Base-by-base conservation (phyloP, 2,888 invertebrate species). In the Argyresthia goedartella region DNA sequence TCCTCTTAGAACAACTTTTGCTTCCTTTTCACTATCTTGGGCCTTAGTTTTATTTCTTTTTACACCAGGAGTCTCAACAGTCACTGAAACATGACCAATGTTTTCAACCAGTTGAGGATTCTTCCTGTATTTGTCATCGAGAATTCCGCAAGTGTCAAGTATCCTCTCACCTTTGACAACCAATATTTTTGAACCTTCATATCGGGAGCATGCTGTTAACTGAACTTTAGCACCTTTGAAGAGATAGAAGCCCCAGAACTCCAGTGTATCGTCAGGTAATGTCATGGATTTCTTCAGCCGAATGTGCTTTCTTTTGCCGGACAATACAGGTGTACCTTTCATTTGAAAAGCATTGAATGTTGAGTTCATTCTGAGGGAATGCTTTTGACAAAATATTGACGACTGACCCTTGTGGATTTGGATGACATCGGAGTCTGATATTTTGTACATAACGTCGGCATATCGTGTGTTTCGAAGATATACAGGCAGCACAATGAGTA, bases 181-280 rank as follows among this genome's bases (percentile, higher is more conserved):
- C 62, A 95, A 81, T 64, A 95, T 91, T 54, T 93, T 90, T 0
- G 95, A 92, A 13, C 95, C 95, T 60, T 91, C 89, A 69, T 89
- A 92, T 67, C 92, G 89, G 10, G 95, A 95, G 69, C 95, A 95
- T 46, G 93, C 92, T 65, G 93, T 92, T 25, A 95, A 78, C 58
- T 90, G 89, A 1, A 95, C 94, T 10, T 89, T 89, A 1, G 95
- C 94, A 25, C 94, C 95, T 73, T 91, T 90, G 49, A 94, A 81
- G 48, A 95, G 81, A 78, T 93, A 95, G 77, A 95, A 95, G 2
- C 95, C 95, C 95, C 95, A 95, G 73, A 95, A 95, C 72, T 95
- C 95, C 39, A 95, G 76, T 9, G 95, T 94, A 64, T 95, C 95
- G 71, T 95, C 95, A 0, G 94, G 94, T 56, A 95, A 76, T 1